Conservation (phyloP, 2,888 invertebrate species). For the Eristalis tenax region DNA sequence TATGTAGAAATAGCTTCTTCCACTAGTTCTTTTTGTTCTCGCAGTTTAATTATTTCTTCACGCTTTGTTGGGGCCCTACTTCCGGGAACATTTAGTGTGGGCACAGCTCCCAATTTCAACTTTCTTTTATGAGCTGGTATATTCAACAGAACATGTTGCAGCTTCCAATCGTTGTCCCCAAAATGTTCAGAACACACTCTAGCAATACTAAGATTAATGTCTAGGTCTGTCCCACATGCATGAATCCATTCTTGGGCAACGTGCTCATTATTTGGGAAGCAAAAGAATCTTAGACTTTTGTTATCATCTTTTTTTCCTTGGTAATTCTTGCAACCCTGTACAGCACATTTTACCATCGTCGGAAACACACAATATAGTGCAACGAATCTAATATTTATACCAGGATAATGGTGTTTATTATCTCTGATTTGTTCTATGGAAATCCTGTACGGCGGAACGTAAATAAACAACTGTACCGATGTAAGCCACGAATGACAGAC, state of each 20-base stretch:
- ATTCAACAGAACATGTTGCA: conserved; percentile 33
- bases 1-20: conserved; percentile 24
- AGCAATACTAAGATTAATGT: conserved; percentile 3
- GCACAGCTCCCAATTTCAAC: conserved; percentile 13
- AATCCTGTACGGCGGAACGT: too few relatives aligned
- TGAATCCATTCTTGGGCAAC: conserved; percentile 8
- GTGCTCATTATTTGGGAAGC: conserved; percentile 13
- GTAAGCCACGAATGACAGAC: too few relatives aligned
- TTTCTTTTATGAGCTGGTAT: conserved; percentile 19
- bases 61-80: background rate
- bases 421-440: too few relatives aligned
- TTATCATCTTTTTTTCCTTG: conserved; percentile 14
- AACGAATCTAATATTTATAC: background rate
- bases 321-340: conserved; percentile 32
- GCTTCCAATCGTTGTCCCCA: conserved; percentile 9
- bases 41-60: background rate
- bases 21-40: conserved; percentile 14
- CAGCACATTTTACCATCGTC: conserved; percentile 33
- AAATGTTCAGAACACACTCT: conserved; percentile 41
- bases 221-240: background rate
- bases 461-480: background rate
- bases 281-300: conserved; percentile 17
- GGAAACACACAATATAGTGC: background rate
- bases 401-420: too few relatives aligned
- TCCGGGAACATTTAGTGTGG: background rate